Base-by-base conservation (phyloP, 2,888 invertebrate species). In the Zygaena filipendulae region DNA sequence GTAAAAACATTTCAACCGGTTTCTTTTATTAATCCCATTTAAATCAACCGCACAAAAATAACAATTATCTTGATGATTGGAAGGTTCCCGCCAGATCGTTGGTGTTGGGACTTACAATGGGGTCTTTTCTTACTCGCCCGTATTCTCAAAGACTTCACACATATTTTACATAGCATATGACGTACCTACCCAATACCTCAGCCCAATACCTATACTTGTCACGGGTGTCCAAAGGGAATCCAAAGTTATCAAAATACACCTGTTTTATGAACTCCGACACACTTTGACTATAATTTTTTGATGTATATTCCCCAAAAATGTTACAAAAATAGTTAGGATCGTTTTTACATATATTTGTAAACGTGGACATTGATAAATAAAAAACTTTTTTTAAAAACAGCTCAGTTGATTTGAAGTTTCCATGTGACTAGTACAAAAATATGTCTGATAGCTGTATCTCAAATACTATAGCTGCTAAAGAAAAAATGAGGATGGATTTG, bases 401-500 rank as follows among this genome's bases (percentile, higher is more conserved):
- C 16, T 16, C 7, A 7, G 16, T 7, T 16, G 4, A 9, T 16
- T 6, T 16, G 16, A 16, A 16, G 7, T 4, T 16, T 7, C 4
- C 4, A 7, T 16, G 16, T 16, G 7, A 16, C 16, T 16, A 16
- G 14, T 26, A 21, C 21, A 23, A 18, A 18, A 30, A 30, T 19
- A 13, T 1, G 3, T 8, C 6, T 9, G 12, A 23, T 21, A 12
- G 21, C 24, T 31, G 23, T 23, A 30, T 26, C 19, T 31, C 23
- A 24, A 27, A 27, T 23, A 27, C 16, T 16, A 27, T 11, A 31
- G 30, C 25, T 16, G 14, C 9, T 14, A 8, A 9, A 23, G 4
- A 31, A 23, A 23, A 27, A 18, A 6, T 20, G 10, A 20, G 21
- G 27, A 14, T 27, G 24, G 31, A 32, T 27, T 27, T 27, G 21